Base-by-base conservation (phyloP, 92 coral and sea anemone species). In the Chrysogorgia sp. region DNA sequence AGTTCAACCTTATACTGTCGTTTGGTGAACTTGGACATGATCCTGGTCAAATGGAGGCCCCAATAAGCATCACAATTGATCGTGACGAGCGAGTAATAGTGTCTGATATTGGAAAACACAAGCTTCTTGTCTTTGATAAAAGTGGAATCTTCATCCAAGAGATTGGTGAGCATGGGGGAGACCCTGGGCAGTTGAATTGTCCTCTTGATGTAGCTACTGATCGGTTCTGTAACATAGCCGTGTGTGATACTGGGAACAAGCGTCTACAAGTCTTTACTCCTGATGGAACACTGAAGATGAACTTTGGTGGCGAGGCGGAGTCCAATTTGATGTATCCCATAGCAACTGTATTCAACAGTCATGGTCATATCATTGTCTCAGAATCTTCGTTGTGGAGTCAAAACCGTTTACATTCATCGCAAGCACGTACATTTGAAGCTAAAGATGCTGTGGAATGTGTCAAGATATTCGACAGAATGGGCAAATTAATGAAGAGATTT, bases 371-470 rank as follows among this genome's bases (percentile, higher is more conserved):
- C 19, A 48, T 69, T 69, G 76, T 69, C 34, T 12, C 76, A 9
- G 76, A 69, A 31, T 69, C 76, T 1, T 69, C 76, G 13, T 49
- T 69, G 76, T 69, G 76, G 76, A 45, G 28, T 30, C 55, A 45
- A 13, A 69, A 69, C n/a, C 53, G 53, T 69, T 69, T 24, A 22
- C 76, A 1, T 35, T 35, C 76, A 10, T 49, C 24, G 60, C 8
- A 26, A 26, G 23, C 1, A 12, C 26, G 22, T 2, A 3, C 40
- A 1, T 69, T 45, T 30, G 76, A 69, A 25, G 40, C 40, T 45
- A 28, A 28, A 34, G 48, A 45, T 23, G 59, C 76, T 0, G 76
- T 69, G 25, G 76, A 69, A 31, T 69, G 76, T 34, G 37, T 69
- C 1, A 69, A 69, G 76, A 28, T 69, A 32, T 69, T 69, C 76